phyloP scores from a whole-genome alignment of 2,113 vertebrate species.

The Aplodontia rufa region DNA sequence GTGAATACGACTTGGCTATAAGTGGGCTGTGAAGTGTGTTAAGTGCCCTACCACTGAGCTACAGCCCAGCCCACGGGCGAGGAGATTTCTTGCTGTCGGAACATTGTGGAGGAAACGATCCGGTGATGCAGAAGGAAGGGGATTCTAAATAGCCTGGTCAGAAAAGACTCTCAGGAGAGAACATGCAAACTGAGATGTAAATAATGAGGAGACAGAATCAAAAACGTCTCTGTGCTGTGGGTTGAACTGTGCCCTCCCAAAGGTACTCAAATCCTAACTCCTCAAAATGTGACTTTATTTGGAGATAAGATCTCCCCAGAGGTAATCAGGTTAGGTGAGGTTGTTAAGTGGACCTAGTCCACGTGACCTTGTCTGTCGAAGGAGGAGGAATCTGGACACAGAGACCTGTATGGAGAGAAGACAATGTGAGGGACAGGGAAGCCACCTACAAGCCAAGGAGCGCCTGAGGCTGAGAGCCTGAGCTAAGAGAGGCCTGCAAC shows the following conservation, averaged over 20 bases:
- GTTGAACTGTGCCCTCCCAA: no score
- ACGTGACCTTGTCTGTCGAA: background rate
- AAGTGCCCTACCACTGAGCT: no score
- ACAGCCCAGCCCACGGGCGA: no score
- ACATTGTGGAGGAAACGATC: no score
- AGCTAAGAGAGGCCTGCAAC: background rate
- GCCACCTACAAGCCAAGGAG: background rate
- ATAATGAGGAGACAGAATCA: background rate
- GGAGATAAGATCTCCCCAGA: background rate
- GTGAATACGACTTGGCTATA: background rate
- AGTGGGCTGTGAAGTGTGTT: background rate
- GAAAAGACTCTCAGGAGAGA: background rate
- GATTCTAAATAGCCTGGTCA: background rate
- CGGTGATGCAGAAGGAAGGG: no score
- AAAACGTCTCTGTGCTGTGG: no score
- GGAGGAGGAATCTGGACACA: background rate
- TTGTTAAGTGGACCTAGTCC: background rate
- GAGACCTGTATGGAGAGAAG: background rate
- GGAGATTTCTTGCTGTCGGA: no score
- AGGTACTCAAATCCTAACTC: no score
- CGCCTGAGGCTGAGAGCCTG: background rate
- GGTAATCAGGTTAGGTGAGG: no score
- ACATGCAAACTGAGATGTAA: background rate
- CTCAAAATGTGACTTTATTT: background rate
- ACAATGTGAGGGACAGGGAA: background rate